Evolutionary conservation across 2,113 vertebrate species (phyloP), one percentile per base, ranked within the genome.

Genomic region (Willisornis vidua): DNA sequence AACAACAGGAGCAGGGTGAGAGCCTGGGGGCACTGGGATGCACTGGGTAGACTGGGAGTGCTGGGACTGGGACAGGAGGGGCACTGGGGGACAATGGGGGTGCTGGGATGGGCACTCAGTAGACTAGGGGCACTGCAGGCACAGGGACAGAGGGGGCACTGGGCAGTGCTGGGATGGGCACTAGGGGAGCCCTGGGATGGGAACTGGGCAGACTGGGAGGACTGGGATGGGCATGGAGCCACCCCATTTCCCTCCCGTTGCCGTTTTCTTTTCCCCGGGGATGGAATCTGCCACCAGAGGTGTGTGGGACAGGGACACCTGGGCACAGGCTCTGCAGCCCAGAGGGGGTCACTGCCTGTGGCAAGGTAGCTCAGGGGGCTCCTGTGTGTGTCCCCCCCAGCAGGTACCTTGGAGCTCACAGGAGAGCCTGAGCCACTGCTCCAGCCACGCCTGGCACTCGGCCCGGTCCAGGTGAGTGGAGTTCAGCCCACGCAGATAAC

Each of bases 351-450:
- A 0, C 6, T 54, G 37, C 58, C 24, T 1, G 41, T 31, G 35
- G 35, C 37, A 52, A 23, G 14, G 66, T 1, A 16, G 13, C 22
- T 19, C 9, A 0, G 18, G 45, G 8, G 16, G 41, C 0, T 25
- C 6, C 49, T 22, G 4, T 0, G 8, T 9, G 11, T 2, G 7
- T 4, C 4, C 9, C 37, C n/a, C 3, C 73, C 10, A 9, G 6
- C n/a, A 11, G n/a, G 28, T 48, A 99, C 99, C 99, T 98, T 98
- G 98, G 31, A 99, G 94, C 26, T 96, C 93, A 18, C 97, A 96
- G 57, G 99, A 99, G 41, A 99, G 96, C 66, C 98, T 89, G 12
- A 99, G 97, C 99, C 99, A 99, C 77, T 98, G 98, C 75, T 97
- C 95, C 88, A 99, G 97, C 99, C 99, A 99, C 33, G 97, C 97